Evolutionary conservation across 2,113 vertebrate genomes (phyloP), one percentile per base, ranked within the genome.

Genomic region (Nerophis lumbriciformis): DNA sequence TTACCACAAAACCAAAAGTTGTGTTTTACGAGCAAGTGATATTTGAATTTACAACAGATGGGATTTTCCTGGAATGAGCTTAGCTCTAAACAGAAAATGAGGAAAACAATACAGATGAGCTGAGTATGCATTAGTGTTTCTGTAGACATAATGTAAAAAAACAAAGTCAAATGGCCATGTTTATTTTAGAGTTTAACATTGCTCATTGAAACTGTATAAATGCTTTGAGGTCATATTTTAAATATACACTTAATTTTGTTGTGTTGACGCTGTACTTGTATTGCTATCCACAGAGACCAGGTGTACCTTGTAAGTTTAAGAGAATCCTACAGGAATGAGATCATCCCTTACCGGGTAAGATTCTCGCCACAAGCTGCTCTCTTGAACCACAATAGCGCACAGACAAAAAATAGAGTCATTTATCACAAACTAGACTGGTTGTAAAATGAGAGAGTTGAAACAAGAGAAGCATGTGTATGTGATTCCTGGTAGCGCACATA

Each of bases 241-340:
- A n/a, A 6, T 0, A 1, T 66, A 21, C 51, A 13, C 21, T 36
- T 57, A 19, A 19, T 35, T 63, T 53, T 65, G 54, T 7, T 49
- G 49, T 50, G 7, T 71, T 76, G 59, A 81, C 56, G 19, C 48
- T 48, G 49, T 53, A 51, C 78, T 70, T 64, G 63, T 83, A 53
- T 71, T 82, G 71, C 78, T 48, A 80, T 75, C 68, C 76, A 84
- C 86, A 99, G 96, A 91, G 96, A 99, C 88, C 97, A 99, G 89
- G 96, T 99, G 88, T 99, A 98, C 85, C 93, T 96, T 4, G 94
- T 99, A 81, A 98, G 95, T 79, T 92, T 99, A 84, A 93, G 93
- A 79, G 97, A 98, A 82, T 90, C 93, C 75, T 95, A 94, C 80
- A 93, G 95, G 90, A 92, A 92, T 15, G 97, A 99, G 91, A 93